Conservation (phyloP, 2,113 vertebrate genomes). For the Ailurus styani region DNA sequence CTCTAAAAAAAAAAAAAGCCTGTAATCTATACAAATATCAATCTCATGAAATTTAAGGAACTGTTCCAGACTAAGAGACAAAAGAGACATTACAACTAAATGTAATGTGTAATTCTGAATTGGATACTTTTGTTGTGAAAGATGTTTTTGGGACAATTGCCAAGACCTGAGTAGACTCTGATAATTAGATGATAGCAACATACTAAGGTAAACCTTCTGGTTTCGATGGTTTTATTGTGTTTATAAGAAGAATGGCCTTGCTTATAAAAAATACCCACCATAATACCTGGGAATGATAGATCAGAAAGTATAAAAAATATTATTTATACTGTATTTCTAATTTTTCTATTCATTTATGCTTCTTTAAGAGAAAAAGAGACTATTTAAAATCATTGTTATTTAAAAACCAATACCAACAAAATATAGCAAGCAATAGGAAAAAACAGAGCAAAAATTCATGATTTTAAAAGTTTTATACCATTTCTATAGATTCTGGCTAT, state of each 20-base stretch:
- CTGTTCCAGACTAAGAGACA: neutral
- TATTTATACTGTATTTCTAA: neutral
- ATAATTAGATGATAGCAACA: neutral
- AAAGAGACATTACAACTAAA: neutral
- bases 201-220: neutral
- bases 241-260: neutral
- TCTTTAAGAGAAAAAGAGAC: neutral
- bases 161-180: neutral
- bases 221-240: neutral
- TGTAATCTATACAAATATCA: neutral
- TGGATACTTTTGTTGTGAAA: neutral
- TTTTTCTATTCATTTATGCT: neutral
- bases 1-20: neutral
- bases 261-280: neutral
- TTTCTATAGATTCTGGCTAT: neutral
- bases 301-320: neutral
- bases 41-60: neutral
- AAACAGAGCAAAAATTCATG: neutral
- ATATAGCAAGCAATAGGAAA: neutral
- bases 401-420: neutral
- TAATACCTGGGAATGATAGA: neutral
- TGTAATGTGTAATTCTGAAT: neutral
- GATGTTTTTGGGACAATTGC: neutral
- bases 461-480: neutral
- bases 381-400: neutral